Conservation (phyloP, 2,888 invertebrate genomes). For the Tolmerus cingulatus region DNA sequence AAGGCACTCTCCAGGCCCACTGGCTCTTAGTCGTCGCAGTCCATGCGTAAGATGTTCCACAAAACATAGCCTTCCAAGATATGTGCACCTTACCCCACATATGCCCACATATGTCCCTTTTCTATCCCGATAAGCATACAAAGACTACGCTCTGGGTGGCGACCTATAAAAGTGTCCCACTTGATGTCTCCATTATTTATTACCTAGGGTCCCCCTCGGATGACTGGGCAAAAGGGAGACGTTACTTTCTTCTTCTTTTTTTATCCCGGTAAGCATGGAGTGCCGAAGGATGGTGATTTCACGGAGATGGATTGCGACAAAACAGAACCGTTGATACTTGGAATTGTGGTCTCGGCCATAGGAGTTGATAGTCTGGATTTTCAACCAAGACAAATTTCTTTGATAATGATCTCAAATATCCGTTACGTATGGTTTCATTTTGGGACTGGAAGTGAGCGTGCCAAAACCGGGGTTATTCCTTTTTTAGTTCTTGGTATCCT, state of each 20-base stretch:
- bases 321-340: constrained; percentile 28
- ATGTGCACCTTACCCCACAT: neutral
- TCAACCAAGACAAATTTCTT: constrained; percentile 24
- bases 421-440: neutral
- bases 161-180: constrained; percentile 34
- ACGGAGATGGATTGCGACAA: constrained; percentile 22
- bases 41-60: constrained; percentile 14
- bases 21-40: neutral
- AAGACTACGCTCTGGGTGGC: neutral
- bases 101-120: neutral
- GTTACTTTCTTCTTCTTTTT: neutral
- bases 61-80: neutral
- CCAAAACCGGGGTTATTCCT: neutral
- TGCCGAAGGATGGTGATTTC: constrained; percentile 14
- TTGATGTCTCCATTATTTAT: constrained; percentile 42
- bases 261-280: constrained; percentile 6
- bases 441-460: neutral
- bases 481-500: neutral
- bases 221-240: constrained; percentile 25
- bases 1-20: neutral
- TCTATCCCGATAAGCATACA: neutral
- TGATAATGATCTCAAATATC: constrained; percentile 20
- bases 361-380: constrained; percentile 33
- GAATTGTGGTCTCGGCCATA: constrained; percentile 7
- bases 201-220: constrained; percentile 16